Evolutionary conservation across 2,888 invertebrate genomes (phyloP), one percentile per base, ranked within the genome.

Genomic region (Nebria salina): DNA sequence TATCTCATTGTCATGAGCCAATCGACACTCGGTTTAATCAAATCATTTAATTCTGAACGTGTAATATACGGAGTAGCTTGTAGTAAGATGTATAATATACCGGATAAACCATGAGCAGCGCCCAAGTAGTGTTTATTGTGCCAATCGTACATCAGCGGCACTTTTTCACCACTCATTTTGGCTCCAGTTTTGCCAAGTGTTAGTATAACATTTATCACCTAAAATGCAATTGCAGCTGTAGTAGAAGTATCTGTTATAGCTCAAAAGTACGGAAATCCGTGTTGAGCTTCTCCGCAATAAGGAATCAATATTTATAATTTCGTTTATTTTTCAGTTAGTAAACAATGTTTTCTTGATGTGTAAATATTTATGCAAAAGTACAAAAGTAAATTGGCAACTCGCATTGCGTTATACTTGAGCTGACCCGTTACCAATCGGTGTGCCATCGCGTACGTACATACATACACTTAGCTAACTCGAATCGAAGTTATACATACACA

Each of bases 51-150:
- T 83, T 95, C 93, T 72, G 88, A 87, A 65, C 90, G 88, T 65
- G 90, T 91, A 26, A 94, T 89, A 86, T 92, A 92, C 80, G 90
- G 86, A 75, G 87, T 86, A 86, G 95, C 95, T 91, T 95, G 94
- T 84, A 97, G 89, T n/a, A 98, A 88, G 82, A 95, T 90, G 86
- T 94, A 96, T 25, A 97, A 88, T 86, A 98, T 97, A 6, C 97
- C 97, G 83, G 94, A 93, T 84, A 96, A 89, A 25, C 97, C 97
- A 90, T 98, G 97, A 73, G 97, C 97, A 68, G 95, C 97, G 20
- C 98, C 97, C 75, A 96, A 89, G 87, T 98, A 98, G 86, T 94
- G 91, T 87, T 94, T 95, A 65, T 93, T 94, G 89, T 97, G 97
- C 97, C 97, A 98, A 85, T 93, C 91, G 89, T 94, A 98, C 91